Conservation (phyloP, 1,140 invertebrate genomes). For the Cydia amplana region DNA sequence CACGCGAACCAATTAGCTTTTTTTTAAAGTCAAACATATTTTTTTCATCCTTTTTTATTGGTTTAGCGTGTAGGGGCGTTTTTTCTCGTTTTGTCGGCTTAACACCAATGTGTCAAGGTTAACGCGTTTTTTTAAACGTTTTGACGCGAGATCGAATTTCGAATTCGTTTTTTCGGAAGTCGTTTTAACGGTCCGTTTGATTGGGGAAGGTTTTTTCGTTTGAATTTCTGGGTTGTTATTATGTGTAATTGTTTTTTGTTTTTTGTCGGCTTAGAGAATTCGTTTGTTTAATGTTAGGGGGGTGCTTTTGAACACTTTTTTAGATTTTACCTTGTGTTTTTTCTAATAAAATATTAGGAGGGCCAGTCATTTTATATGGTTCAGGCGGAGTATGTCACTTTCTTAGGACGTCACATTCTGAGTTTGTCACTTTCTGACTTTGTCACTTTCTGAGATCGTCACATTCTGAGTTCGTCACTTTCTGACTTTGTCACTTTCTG, state of each 20-base stretch:
- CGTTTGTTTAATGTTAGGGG: constrained; percentile 1
- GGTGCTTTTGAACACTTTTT: not conserved
- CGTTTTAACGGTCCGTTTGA: constrained; percentile 16
- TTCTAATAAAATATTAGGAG: no score
- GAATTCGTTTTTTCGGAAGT: constrained; percentile 29
- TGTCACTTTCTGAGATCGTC: no score
- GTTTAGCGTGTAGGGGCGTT: constrained; percentile 59
- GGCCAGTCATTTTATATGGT: no score
- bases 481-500: no score
- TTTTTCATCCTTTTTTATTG: constrained; percentile 71
- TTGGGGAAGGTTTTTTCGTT: constrained; percentile 16
- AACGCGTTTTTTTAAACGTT: constrained; percentile 33
- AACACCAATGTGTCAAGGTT: constrained; percentile 33
- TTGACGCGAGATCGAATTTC: constrained; percentile 9
- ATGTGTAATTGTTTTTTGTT: constrained; percentile 18
- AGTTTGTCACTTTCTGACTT: no score
- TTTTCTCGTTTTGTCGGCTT: constrained; percentile 35
- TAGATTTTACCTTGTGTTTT: not conserved
- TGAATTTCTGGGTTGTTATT: constrained; percentile 6
- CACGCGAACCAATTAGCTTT: constrained; percentile 73
- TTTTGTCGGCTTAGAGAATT: constrained; percentile 7
- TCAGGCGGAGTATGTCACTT: no score
- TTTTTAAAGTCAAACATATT: constrained; percentile 57
- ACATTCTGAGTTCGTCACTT: no score
- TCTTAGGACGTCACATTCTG: no score